Base-by-base conservation (phyloP, 1,140 invertebrate species). In the Linepithema humile region DNA sequence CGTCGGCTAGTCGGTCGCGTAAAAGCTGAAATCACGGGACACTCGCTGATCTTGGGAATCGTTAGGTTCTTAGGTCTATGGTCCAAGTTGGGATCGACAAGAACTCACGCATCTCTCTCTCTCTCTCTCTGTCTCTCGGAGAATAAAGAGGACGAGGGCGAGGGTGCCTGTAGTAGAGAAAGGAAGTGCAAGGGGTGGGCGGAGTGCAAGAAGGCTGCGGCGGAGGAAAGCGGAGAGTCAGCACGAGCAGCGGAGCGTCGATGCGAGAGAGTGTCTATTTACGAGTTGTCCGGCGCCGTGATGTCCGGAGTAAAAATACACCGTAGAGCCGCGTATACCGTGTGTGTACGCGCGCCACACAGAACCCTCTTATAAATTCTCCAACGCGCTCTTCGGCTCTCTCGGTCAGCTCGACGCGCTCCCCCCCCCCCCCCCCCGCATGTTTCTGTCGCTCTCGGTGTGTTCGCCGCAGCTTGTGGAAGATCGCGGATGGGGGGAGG, bases 261-360 rank as follows among this genome's bases (percentile, higher is more conserved):
- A 88, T 87, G 87, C 90, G 88, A 90, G 89, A 90, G 89, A 88
- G 93, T 92, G 89, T 94, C 93, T 94, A 94, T 94, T 94, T 94
- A 94, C 93, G 94, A 94, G 93, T 94, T 94, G 93, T 94, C 92
- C 93, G 94, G 94, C 94, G 94, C 94, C 94, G 93, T 90, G 92
- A 94, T 94, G 94, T 94, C 94, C 94, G 91, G 93, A 92, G 93
- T 94, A 94, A 94, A 94, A 94, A 94, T 94, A 94, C 92, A 92
- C 89, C 86, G 89, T 89, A 23, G 40, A 80, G 75, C 88, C 88
- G 89, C 88, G 89, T 86, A 82, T 80, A 15, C 88, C 32, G 74
- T n/a, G 73, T 40, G 59, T 32, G 32, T 45, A 23, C 23, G 29
- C 67, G 48, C 73, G 85, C n/a, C 82, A 83, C 86, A 89, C 88